Evolutionary conservation across 2,113 vertebrate genomes (phyloP).

Genomic region (Otis tarda): DNA sequence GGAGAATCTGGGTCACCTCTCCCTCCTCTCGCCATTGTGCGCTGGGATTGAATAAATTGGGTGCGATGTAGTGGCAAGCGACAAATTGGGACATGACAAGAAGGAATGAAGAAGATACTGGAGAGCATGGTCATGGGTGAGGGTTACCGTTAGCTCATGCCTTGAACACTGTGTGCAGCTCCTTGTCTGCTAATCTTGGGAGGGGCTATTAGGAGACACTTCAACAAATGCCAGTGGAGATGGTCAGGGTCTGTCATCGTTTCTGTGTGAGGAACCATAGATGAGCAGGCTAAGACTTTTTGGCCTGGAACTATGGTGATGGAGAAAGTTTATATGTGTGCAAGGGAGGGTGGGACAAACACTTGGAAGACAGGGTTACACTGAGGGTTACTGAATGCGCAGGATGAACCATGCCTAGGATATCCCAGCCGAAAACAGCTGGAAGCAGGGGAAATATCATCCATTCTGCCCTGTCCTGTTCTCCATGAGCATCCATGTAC

Average conservation of each 20-base stretch:
- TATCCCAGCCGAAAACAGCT: not conserved
- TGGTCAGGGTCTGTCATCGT: not conserved
- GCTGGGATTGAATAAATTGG: too few relatives aligned
- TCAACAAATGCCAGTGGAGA: not conserved
- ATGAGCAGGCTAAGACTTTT: not conserved
- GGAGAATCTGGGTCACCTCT: too few relatives aligned
- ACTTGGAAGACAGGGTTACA: not conserved
- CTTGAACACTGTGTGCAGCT: not conserved
- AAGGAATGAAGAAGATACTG: not conserved
- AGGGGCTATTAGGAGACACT: not conserved
- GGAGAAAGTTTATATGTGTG: not conserved
- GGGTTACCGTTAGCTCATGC: not conserved
- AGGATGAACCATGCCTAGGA: not conserved
- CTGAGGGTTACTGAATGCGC: fast-evolving
- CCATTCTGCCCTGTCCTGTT: not conserved
- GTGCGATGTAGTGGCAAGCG: too few relatives aligned
- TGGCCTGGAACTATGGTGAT: not conserved
- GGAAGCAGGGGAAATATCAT: not conserved
- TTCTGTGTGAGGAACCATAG: not conserved
- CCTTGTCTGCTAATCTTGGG: not conserved
- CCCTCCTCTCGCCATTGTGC: too few relatives aligned
- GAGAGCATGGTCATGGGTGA: not conserved
- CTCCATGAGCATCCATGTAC: too few relatives aligned
- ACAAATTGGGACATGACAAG: too few relatives aligned
- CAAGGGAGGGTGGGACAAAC: not conserved